Evolutionary conservation across 2,113 vertebrate genomes (phyloP).

Genomic region (Hemibagrus wyckioides): DNA sequence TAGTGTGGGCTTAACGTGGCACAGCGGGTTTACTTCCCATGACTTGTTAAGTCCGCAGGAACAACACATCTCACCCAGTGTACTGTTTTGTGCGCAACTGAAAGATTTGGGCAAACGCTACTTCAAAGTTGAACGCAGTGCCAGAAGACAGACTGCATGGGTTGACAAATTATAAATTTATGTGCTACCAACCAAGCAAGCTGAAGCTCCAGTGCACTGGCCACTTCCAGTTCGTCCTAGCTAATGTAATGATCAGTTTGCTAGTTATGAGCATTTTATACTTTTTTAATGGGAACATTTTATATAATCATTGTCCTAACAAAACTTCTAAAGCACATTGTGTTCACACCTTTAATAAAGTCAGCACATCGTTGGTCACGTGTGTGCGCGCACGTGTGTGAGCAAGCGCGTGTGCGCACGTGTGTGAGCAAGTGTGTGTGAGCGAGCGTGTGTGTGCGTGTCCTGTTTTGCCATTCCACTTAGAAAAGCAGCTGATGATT

Average conservation of each 20-base stretch:
- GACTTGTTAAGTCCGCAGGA: not conserved
- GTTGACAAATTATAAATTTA: not conserved
- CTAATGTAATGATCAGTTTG: not conserved
- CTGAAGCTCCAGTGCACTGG: not conserved
- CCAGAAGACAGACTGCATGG: too few relatives aligned
- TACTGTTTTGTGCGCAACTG: not conserved
- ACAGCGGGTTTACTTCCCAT: constrained; percentile 11
- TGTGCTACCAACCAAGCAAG: not conserved
- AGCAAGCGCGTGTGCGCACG: not conserved
- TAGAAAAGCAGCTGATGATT: constrained; percentile 1
- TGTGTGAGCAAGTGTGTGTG: not conserved
- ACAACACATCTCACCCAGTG: not conserved
- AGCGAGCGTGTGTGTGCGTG: not conserved
- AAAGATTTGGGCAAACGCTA: not conserved
- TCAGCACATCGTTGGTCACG: not conserved
- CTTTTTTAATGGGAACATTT: not conserved
- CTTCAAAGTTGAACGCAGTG: not conserved
- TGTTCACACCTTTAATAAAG: not conserved
- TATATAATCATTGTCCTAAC: not conserved
- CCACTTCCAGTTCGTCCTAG: not conserved
- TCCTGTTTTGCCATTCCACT: not conserved
- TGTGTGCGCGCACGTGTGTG: not conserved
- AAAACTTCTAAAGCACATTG: not conserved
- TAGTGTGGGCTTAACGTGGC: constrained; percentile 13
- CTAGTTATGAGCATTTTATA: not conserved